These are phyloP conservation scores for Semnopithecus entellus DNA, from an alignment of 2,113 vertebrate genomes.

Conservation along the genomic window DNA sequence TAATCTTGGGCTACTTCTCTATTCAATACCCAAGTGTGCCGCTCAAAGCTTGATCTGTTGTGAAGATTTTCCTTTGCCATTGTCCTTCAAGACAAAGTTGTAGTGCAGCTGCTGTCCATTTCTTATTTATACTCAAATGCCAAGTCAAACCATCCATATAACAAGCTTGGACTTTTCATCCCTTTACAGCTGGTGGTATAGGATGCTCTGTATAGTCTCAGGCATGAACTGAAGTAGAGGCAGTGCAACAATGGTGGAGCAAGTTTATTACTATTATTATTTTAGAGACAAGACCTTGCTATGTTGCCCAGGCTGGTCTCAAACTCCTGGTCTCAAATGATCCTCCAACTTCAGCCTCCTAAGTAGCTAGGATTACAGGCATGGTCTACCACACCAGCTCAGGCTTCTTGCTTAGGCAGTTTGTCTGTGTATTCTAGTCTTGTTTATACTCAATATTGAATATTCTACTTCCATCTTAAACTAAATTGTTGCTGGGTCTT, in stretches of 20 bases:
- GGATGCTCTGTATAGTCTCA: background rate
- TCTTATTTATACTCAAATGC: background rate
- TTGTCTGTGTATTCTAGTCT: background rate
- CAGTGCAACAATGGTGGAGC: too few relatives aligned
- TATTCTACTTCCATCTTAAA: background rate
- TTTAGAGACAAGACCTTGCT: too few relatives aligned
- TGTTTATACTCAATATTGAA: background rate
- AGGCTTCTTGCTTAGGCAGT: background rate
- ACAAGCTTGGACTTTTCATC: fast-evolving
- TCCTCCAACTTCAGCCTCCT: too few relatives aligned
- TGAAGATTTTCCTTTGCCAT: background rate
- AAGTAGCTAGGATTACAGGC: too few relatives aligned
- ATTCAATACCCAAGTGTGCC: background rate
- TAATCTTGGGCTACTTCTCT: background rate
- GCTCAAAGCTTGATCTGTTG: fast-evolving
- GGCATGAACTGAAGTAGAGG: too few relatives aligned
- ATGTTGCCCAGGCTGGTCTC: too few relatives aligned
- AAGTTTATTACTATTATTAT: too few relatives aligned
- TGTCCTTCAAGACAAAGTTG: background rate
- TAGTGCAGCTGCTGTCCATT: fast-evolving
- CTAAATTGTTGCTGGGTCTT: too few relatives aligned
- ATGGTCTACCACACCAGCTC: too few relatives aligned
- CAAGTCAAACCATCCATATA: too few relatives aligned
- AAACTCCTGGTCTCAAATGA: too few relatives aligned
- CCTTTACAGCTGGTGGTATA: background rate